phyloP scores from a whole-genome alignment of 35 echinoderm and acorn worm genomes.

The Chiridota heheva region DNA sequence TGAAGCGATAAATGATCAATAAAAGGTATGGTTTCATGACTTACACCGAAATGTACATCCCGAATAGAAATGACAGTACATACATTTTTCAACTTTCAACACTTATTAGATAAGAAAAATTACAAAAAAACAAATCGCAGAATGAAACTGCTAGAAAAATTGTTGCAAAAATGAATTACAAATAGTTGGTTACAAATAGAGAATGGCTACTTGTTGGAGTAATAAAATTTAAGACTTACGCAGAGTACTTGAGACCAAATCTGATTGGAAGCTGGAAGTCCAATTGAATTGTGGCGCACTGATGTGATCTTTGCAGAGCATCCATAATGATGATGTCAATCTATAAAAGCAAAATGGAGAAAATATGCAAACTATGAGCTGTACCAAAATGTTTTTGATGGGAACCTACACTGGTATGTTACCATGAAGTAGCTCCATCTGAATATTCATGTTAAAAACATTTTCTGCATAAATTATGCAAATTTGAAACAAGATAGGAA shows the following conservation, averaged over 20 bases:
- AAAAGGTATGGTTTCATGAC: too few relatives aligned
- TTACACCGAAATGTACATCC: too few relatives aligned
- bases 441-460: neutral
- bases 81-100: too few relatives aligned
- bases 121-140: too few relatives aligned
- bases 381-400: too few relatives aligned
- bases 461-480: neutral
- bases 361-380: too few relatives aligned
- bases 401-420: neutral
- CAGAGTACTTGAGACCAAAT: slow-evolving; percentile 91
- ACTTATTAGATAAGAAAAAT: too few relatives aligned
- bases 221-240: slow-evolving; percentile 57
- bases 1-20: too few relatives aligned
- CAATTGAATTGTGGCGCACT: slow-evolving; percentile 95
- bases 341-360: slow-evolving; percentile 28
- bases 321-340: slow-evolving; percentile 98
- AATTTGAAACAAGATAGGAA: too few relatives aligned
- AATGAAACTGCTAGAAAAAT: too few relatives aligned
- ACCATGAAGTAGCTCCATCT: neutral
- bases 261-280: slow-evolving; percentile 94
- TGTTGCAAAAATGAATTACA: too few relatives aligned
- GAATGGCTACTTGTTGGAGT: neutral
- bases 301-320: slow-evolving; percentile 82
- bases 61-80: too few relatives aligned
- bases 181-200: neutral